These are phyloP conservation scores for Stegodyphus dumicola DNA, from an alignment of 1,140 invertebrate genomes.

Conservation along the genomic window DNA sequence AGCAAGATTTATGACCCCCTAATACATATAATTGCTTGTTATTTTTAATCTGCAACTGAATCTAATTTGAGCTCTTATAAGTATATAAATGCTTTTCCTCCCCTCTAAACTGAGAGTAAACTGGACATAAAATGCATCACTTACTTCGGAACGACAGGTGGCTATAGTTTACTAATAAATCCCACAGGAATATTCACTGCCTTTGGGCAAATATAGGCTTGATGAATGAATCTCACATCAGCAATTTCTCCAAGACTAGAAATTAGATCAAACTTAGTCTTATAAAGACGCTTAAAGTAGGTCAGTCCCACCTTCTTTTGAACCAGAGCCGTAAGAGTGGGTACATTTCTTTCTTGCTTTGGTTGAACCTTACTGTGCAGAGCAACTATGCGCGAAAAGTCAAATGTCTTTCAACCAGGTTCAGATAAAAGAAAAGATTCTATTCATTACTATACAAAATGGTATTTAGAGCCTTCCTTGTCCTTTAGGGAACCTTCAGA, in stretches of 20 bases:
- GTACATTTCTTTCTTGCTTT: conserved; percentile 32
- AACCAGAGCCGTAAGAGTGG: conserved; percentile 27
- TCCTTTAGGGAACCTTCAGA: conserved; percentile 42
- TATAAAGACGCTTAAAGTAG: conserved; percentile 58
- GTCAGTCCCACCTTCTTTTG: conserved; percentile 58
- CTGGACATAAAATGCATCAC: neutral
- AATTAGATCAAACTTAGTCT: conserved; percentile 50
- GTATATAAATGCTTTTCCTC: too few relatives aligned
- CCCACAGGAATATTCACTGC: neutral
- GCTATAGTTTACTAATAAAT: conserved; percentile 1
- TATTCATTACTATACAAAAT: conserved; percentile 23
- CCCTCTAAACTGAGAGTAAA: too few relatives aligned
- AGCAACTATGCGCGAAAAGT: conserved; percentile 37
- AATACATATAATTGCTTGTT: too few relatives aligned
- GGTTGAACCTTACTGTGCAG: conserved; percentile 43
- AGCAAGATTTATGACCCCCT: too few relatives aligned
- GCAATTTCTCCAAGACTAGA: conserved; percentile 18
- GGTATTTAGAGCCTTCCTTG: conserved; percentile 6
- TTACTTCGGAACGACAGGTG: neutral
- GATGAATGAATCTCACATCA: conserved; percentile 36
- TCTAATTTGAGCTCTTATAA: too few relatives aligned
- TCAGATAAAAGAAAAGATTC: conserved; percentile 17
- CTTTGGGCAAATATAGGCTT: neutral
- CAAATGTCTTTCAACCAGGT: conserved; percentile 29
- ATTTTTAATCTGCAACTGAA: too few relatives aligned